A percentile compares a stretch with the other conserved stretches of the same genome.
These are phyloP conservation scores for Apamea monoglypha DNA, from an alignment of 2,888 invertebrate genomes.

Conservation along the genomic window DNA sequence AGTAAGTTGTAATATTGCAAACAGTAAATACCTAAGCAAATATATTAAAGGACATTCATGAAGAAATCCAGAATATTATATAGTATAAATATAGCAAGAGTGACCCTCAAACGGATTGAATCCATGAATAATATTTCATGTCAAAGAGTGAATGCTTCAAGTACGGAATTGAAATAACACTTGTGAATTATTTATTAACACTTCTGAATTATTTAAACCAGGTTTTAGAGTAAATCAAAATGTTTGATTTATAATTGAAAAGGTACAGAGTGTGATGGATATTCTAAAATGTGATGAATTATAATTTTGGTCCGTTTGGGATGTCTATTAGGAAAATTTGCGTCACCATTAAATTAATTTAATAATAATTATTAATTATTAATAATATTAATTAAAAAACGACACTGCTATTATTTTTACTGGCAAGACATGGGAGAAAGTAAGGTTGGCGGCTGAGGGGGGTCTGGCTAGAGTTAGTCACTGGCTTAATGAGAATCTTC, in stretches of 20 bases:
- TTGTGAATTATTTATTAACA: constrained; percentile 60
- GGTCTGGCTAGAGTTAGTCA: too few species aligned
- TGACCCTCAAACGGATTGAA: constrained; percentile 53
- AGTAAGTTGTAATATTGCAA: neutral
- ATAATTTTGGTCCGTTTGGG: neutral
- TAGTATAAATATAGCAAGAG: constrained; percentile 38
- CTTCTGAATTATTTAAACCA: constrained; percentile 60
- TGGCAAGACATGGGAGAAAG: too few species aligned
- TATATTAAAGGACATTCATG: neutral
- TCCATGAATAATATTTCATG: constrained; percentile 64
- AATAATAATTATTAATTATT: too few species aligned
- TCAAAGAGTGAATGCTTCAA: constrained; percentile 59
- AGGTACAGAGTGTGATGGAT: neutral
- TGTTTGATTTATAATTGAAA: constrained; percentile 8
- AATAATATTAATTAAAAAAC: too few species aligned
- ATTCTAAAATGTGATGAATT: constrained; percentile 1
- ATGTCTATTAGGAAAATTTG: neutral
- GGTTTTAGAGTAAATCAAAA: constrained; percentile 26
- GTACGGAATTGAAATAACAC: constrained; percentile 58
- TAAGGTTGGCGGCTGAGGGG: too few species aligned
- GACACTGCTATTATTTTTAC: too few species aligned
- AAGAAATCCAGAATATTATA: neutral
- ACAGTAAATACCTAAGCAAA: neutral
- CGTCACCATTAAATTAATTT: too few species aligned
- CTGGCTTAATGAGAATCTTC: too few species aligned